Conservation (phyloP, 2,888 invertebrate species). For the Nomada fabriciana region DNA sequence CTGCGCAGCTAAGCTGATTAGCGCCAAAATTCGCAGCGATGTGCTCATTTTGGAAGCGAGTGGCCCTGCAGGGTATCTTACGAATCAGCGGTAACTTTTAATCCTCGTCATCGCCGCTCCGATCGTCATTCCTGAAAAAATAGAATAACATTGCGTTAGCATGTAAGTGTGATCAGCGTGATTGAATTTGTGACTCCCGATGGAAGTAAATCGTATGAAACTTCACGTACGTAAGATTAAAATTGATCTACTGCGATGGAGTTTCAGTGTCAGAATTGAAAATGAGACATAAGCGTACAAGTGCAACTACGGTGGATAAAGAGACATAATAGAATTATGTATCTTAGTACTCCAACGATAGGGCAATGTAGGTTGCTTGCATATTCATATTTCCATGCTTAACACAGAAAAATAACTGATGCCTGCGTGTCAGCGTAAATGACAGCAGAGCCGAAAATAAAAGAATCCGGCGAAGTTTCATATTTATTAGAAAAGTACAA, state of each 20-base stretch:
- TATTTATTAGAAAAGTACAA: not conserved
- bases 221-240: too few relatives aligned
- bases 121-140: conserved; percentile 65
- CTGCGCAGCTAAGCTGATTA: conserved; percentile 86
- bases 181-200: too few relatives aligned
- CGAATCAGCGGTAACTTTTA: conserved; percentile 76
- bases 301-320: too few relatives aligned
- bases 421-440: too few relatives aligned
- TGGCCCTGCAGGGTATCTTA: conserved; percentile 72
- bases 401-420: not conserved
- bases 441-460: not conserved
- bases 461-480: not conserved
- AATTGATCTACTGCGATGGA: too few relatives aligned
- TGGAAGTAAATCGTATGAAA: too few relatives aligned
- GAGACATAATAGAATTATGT: too few relatives aligned
- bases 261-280: too few relatives aligned
- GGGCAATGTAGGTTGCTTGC: not conserved
- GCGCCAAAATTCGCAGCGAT: conserved; percentile 82
- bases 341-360: too few relatives aligned
- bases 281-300: too few relatives aligned
- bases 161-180: not conserved
- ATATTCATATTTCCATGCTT: not conserved
- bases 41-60: conserved; percentile 78
- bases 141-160: not conserved
- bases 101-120: conserved; percentile 76